Evolutionary conservation across 2,888 invertebrate species (phyloP).

Genomic region (Alcis repandata): DNA sequence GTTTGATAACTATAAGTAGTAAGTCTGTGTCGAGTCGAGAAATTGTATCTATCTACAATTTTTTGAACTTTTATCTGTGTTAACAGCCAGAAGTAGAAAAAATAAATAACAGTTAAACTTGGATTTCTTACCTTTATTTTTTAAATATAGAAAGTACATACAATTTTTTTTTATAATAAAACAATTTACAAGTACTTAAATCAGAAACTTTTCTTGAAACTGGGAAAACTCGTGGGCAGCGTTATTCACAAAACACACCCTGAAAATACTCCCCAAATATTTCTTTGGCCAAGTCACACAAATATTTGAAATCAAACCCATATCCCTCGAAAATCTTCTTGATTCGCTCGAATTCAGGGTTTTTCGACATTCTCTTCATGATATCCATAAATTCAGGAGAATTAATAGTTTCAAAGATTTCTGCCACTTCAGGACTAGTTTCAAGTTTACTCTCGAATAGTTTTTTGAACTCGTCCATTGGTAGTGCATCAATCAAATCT

Average conservation of each 20-base stretch:
- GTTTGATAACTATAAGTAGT: no score
- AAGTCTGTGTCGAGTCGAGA: no score
- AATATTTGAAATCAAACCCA: constrained; percentile 56
- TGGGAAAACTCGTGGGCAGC: background rate
- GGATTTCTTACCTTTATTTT: no score
- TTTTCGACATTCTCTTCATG: constrained; percentile 54
- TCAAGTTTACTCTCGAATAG: constrained; percentile 59
- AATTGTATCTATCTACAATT: no score
- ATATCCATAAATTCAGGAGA: constrained; percentile 61
- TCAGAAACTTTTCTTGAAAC: background rate
- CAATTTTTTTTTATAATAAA: no score
- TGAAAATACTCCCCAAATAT: constrained; percentile 57
- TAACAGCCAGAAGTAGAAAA: no score
- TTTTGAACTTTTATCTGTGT: no score
- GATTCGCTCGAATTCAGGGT: constrained; percentile 56
- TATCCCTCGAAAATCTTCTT: constrained; percentile 55
- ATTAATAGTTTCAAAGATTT: constrained; percentile 56
- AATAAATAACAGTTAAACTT: no score
- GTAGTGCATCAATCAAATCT: constrained; percentile 53
- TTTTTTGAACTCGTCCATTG: constrained; percentile 57
- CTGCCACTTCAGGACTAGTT: constrained; percentile 53
- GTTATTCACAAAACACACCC: constrained; percentile 53
- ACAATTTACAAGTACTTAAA: background rate
- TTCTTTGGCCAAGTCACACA: constrained; percentile 55
- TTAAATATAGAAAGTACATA: no score